Evolutionary conservation across 2,113 vertebrate genomes (phyloP).

Genomic region (Peromyscus maniculatus): DNA sequence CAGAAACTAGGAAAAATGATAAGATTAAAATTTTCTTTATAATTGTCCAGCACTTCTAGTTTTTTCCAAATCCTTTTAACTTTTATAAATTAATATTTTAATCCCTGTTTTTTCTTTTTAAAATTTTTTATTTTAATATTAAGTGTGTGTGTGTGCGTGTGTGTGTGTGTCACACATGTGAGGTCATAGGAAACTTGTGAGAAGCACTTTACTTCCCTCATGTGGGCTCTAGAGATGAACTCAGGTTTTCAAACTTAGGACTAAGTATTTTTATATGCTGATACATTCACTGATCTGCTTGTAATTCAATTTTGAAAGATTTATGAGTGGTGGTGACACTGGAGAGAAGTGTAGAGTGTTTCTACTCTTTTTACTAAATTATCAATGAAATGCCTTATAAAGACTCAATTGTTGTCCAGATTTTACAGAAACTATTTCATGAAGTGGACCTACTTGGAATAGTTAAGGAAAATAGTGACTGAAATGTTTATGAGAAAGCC

Average conservation of each 20-base stretch:
- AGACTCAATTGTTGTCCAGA: neutral
- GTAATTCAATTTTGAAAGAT: neutral
- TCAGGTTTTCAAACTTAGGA: neutral
- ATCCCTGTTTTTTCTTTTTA: neutral
- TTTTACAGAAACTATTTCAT: neutral
- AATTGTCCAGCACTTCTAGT: neutral
- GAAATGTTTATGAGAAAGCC: neutral
- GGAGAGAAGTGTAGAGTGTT: neutral
- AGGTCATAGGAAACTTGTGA: neutral
- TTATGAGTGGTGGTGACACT: neutral
- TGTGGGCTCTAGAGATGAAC: neutral
- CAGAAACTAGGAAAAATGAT: neutral
- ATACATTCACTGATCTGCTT: neutral
- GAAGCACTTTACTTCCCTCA: neutral
- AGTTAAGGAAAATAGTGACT: neutral
- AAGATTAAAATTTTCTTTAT: neutral
- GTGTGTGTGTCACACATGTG: neutral
- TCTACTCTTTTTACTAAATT: neutral
- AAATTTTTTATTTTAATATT: neutral
- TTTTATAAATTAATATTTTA: neutral
- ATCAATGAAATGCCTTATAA: neutral
- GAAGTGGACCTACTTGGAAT: neutral
- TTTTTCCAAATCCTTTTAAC: neutral
- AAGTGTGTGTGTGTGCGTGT: neutral
- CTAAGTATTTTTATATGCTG: neutral